Evolutionary conservation across 1,140 invertebrate genomes (phyloP).

Genomic region (Anastrepha ludens): DNA sequence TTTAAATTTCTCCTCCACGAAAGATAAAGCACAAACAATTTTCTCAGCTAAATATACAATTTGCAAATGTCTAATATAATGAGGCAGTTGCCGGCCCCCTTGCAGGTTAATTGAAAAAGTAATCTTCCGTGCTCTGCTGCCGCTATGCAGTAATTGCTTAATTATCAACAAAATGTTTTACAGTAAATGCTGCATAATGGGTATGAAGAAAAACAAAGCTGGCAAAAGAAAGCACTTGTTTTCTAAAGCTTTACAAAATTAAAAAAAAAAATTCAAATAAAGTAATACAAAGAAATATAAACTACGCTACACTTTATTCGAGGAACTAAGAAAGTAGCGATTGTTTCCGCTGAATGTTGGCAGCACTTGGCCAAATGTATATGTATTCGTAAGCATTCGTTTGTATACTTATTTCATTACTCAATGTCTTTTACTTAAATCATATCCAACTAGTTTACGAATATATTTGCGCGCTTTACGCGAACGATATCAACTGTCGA

Average conservation of each 20-base stretch:
- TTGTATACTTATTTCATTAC: slow-evolving; percentile 7
- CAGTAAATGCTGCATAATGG: slow-evolving; percentile 10
- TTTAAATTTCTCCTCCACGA: too few species aligned
- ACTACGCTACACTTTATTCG: background rate
- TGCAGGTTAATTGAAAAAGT: background rate
- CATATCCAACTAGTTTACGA: slow-evolving; percentile 12
- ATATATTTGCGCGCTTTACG: slow-evolving; percentile 15
- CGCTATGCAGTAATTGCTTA: background rate
- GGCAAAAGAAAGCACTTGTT: background rate
- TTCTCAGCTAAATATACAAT: too few species aligned
- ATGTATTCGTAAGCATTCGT: background rate
- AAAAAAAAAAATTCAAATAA: background rate
- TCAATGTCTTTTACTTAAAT: slow-evolving; percentile 28
- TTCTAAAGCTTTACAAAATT: background rate
- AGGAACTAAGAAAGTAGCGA: background rate
- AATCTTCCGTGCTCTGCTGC: background rate
- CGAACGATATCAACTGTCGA: background rate
- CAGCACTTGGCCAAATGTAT: background rate
- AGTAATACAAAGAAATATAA: background rate
- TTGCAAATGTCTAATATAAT: too few species aligned
- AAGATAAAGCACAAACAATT: too few species aligned
- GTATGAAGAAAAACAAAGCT: background rate
- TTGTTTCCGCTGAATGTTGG: background rate
- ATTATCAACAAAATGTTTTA: slow-evolving; percentile 14
- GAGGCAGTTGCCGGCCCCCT: too few species aligned